Conservation (phyloP, 2,888 invertebrate genomes). For the Pterobdella sp. region DNA sequence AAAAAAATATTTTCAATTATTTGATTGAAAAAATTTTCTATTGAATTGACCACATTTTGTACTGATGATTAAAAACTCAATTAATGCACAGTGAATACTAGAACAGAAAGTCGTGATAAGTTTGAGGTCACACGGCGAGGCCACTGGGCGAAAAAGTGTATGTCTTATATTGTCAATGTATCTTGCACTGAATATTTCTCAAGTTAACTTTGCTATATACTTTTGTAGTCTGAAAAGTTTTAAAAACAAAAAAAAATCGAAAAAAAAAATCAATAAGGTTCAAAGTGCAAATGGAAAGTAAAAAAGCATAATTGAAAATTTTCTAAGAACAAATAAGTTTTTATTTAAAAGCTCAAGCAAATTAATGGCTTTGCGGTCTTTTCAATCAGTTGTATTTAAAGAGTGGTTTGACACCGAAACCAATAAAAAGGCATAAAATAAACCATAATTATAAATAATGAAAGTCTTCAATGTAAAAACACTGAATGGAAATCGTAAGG, state of each 20-base stretch:
- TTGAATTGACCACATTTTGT: too few relatives aligned
- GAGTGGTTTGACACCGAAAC: not conserved
- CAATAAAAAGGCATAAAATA: not conserved
- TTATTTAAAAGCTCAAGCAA: not conserved
- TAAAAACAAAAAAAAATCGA: not conserved
- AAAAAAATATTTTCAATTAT: too few relatives aligned
- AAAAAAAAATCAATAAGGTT: not conserved
- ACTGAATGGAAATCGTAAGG: not conserved
- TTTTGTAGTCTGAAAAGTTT: not conserved
- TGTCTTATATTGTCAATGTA: too few relatives aligned
- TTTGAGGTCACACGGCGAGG: too few relatives aligned
- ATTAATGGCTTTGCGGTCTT: not conserved
- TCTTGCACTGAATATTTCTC: too few relatives aligned
- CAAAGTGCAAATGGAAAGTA: not conserved
- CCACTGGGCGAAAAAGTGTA: too few relatives aligned
- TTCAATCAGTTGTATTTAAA: not conserved
- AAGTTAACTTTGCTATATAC: too few relatives aligned
- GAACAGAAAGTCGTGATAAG: too few relatives aligned
- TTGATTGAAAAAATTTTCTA: too few relatives aligned
- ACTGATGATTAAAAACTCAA: too few relatives aligned
- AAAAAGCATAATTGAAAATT: constrained; percentile 2
- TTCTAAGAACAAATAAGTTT: not conserved
- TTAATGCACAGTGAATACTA: too few relatives aligned
- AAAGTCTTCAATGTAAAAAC: not conserved
- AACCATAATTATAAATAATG: not conserved